Percentiles rank a stretch among this genome's conserved stretches.
Conservation (phyloP, 1,140 invertebrate species). For the Euborellia annulipes region DNA sequence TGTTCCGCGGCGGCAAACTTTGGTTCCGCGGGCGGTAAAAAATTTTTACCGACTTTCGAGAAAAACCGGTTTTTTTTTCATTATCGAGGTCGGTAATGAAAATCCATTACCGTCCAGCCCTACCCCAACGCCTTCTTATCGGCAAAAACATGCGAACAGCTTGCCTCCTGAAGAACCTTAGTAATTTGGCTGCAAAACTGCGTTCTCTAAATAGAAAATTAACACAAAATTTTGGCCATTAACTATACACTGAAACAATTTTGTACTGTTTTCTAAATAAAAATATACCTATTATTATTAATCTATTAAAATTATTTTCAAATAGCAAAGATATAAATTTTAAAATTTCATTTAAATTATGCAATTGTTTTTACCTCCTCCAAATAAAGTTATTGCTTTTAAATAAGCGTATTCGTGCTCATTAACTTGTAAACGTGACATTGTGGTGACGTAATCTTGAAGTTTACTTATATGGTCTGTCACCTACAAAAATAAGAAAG, state of each 20-base stretch:
- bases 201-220: not conserved
- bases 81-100: too few species aligned
- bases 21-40: too few species aligned
- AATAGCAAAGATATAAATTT: not conserved
- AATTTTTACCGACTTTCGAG: too few species aligned
- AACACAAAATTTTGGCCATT: not conserved
- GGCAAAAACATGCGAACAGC: too few species aligned
- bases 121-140: too few species aligned
- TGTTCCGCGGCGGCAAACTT: too few species aligned
- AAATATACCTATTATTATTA: not conserved
- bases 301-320: not conserved
- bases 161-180: too few species aligned
- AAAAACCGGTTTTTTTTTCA: too few species aligned
- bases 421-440: constrained; percentile 59
- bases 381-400: constrained; percentile 73
- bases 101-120: too few species aligned
- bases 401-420: constrained; percentile 79
- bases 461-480: constrained; percentile 69
- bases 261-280: not conserved
- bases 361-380: constrained; percentile 31
- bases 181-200: not conserved
- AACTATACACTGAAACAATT: not conserved
- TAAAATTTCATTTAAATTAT: not conserved
- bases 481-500: constrained; percentile 28
- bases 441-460: constrained; percentile 62